phyloP scores from a whole-genome alignment of 1,140 invertebrate species.

The Rhyacophila brunnea region DNA sequence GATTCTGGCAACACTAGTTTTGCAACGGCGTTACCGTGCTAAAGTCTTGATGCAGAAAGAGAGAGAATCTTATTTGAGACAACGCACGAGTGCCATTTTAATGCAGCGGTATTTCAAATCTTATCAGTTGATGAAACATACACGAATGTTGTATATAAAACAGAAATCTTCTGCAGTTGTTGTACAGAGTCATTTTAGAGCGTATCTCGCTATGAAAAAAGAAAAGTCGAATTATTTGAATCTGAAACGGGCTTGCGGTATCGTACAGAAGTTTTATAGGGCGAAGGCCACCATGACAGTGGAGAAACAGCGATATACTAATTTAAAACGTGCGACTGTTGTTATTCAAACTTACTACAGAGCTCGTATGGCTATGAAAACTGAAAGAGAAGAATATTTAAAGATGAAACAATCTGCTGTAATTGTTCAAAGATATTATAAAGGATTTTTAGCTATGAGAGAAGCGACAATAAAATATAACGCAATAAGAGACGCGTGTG shows the following conservation, averaged over 20 bases:
- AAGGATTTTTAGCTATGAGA: slow-evolving; percentile 34
- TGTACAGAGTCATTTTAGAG: slow-evolving; percentile 41
- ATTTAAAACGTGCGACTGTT: too few relatives aligned
- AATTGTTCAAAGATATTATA: slow-evolving; percentile 47
- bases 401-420: slow-evolving; percentile 38
- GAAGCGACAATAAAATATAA: slow-evolving; percentile 40
- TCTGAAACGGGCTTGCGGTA: slow-evolving; percentile 28
- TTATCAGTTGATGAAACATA: too few relatives aligned
- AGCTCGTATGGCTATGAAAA: slow-evolving; percentile 34
- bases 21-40: too few relatives aligned
- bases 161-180: slow-evolving; percentile 19
- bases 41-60: too few relatives aligned
- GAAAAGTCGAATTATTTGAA: slow-evolving; percentile 15
- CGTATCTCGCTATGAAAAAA: slow-evolving; percentile 31
- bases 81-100: too few relatives aligned
- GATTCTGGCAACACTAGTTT: too few relatives aligned
- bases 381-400: slow-evolving; percentile 39
- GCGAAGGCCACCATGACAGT: too few relatives aligned
- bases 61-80: too few relatives aligned
- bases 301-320: too few relatives aligned
- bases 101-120: too few relatives aligned
- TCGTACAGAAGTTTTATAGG: slow-evolving; percentile 45
- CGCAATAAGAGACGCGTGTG: slow-evolving; percentile 36
- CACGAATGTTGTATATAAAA: too few relatives aligned
- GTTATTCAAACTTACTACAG: slow-evolving; percentile 14